Evolutionary conservation across 2,888 invertebrate genomes (phyloP).

Genomic region (Stenichneumon culpator): DNA sequence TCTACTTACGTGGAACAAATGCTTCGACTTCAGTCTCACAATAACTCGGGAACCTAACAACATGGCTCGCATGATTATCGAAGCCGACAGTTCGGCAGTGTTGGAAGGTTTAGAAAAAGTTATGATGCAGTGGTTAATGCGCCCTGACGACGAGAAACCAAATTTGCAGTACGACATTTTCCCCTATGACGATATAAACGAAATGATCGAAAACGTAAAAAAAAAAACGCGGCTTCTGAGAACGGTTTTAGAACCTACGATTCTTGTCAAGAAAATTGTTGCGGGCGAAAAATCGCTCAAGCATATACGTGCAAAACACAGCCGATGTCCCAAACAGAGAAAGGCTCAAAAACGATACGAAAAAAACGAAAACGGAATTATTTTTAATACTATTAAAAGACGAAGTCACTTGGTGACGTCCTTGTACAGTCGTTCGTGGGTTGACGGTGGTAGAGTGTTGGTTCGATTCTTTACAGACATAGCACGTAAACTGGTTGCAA

Average conservation of each 20-base stretch:
- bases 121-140: slow-evolving; percentile 64
- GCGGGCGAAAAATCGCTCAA: not conserved
- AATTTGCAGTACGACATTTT: slow-evolving; percentile 26
- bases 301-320: not conserved
- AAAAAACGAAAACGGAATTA: too few relatives aligned
- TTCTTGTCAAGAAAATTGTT: not conserved
- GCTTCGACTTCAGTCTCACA: slow-evolving; percentile 7
- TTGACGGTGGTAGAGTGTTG: not conserved
- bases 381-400: not conserved
- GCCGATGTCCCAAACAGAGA: not conserved
- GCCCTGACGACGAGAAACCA: slow-evolving; percentile 50
- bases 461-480: not conserved
- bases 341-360: not conserved
- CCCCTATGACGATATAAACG: not conserved
- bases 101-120: slow-evolving; percentile 43
- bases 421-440: slow-evolving; percentile 21
- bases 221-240: not conserved
- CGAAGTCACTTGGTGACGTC: slow-evolving; percentile 13
- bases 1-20: slow-evolving; percentile 3
- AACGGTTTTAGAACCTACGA: not conserved
- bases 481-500: not conserved
- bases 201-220: not conserved
- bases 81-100: accelerated
- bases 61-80: not conserved
- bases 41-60: slow-evolving; percentile 18